Base-by-base conservation (phyloP, 1,140 invertebrate species). In the Episyrphus balteatus region DNA sequence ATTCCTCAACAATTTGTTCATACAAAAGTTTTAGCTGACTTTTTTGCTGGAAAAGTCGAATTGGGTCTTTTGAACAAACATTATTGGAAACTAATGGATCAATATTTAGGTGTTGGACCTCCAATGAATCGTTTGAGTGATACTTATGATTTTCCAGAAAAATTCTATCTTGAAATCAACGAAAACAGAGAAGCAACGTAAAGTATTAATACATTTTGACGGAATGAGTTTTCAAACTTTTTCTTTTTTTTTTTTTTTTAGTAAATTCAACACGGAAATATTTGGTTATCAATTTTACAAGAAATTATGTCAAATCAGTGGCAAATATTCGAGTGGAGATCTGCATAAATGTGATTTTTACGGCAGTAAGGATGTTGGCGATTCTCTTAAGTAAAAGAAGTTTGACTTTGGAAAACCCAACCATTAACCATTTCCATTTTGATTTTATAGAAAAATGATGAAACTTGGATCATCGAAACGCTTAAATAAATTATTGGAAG, bases 321-420 rank as follows among this genome's bases (percentile, higher is more conserved):
- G 70, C 3, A 26, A 26, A 26, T 26, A 26, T 26, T 68, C 81
- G 46, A 68, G 70, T 1, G 50, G 55, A 1, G 72, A 69, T 1
- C 53, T 75, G 3, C 73, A 84, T 55, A 70, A 69, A 44, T 80
- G 80, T 56, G 79, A 82, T 57, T 78, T 83, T 47, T 72, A 68
- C 51, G 56, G 70, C 14, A 73, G 68, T 37, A 55, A 49, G 2
- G 60, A 56, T 31, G 74, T 75, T 1, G 73, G 74, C 32, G 57
- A 62, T 19, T 50, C 62, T 33, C 51, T 79, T 1, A 66, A 55
- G 62, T 65, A 42, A 30, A 26, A 5, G 8, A 26, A 26, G 3
- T 3, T 26, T 26, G 21, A 5, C 21, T 26, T 8, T 8, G 21
- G 8, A 8, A 26, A 26, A 26, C 8, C 3, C 3, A 12, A n/a